Evolutionary conservation across 2,888 invertebrate genomes (phyloP), one percentile per base, ranked within the genome.

Genomic region (Chrysina gloriosa): DNA sequence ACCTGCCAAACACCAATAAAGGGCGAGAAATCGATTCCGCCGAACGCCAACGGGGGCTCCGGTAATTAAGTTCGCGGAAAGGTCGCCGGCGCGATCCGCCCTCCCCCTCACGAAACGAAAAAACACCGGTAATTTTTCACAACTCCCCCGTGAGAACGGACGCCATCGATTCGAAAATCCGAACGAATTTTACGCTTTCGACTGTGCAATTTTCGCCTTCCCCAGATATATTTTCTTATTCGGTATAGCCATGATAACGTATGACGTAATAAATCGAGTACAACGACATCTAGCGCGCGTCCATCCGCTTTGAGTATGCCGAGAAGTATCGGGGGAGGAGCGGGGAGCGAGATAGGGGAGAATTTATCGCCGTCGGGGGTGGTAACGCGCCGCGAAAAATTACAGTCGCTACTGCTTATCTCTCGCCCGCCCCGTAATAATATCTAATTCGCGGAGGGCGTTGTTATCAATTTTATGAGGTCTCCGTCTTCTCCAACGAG

Each of bases 391-490:
- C 21, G 45, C 45, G 45, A 45, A 45, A 45, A 45, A 45, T 45
- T 45, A 45, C 19, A 45, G 7, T n/a, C 3, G 3, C 42, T 3
- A 14, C 19, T 1, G 6, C 45, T 45, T 45, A 45, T 45, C 45
- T 21, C 45, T 9, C 19, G 9, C 4, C 19, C 21, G 16, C 9
- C 7, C 16, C 9, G 16, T 19, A n/a, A 19, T 45, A 45, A 45
- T 45, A 45, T 45, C 45, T 45, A 45, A 45, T 45, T 45, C 45
- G 16, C 16, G 45, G 21, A 2, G 14, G 19, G 6, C 19, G 42
- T 42, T n/a, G n/a, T n/a, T 42, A 42, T 42, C 42, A 42, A 42
- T 42, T 42, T 42, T 45, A 45, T 21, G 45, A 45, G 45, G 19
- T 6, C 21, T 45, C n/a, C n/a, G n/a, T 6, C 19, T 19, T 9